Evolutionary conservation across 2,113 vertebrate species (phyloP).

Genomic region (Eubucco bourcierii): DNA sequence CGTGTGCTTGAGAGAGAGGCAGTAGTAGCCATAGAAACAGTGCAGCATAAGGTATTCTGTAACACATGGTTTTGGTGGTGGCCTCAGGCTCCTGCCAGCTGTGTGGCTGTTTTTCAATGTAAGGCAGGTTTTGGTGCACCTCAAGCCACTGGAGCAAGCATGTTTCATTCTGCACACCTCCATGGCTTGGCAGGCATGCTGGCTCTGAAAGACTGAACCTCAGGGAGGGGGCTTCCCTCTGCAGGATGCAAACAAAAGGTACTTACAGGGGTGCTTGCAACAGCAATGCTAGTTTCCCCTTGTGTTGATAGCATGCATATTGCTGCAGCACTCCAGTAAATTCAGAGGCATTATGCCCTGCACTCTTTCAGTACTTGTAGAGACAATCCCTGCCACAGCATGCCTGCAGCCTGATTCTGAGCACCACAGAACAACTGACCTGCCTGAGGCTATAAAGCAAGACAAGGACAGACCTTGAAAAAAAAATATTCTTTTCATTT

Average conservation of each 20-base stretch:
- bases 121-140: neutral
- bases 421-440: neutral
- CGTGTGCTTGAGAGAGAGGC: neutral
- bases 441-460: neutral
- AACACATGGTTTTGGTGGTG: neutral
- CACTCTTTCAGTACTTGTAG: neutral
- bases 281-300: neutral
- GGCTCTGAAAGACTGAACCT: neutral
- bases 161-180: neutral
- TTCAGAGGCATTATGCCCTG: neutral
- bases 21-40: constrained; percentile 61
- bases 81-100: neutral
- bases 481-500: neutral
- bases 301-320: neutral
- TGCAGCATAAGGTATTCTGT: neutral
- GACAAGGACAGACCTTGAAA: neutral
- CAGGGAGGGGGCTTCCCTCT: neutral
- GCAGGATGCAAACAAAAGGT: neutral
- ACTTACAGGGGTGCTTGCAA: neutral
- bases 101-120: neutral
- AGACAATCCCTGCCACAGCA: neutral
- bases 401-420: neutral
- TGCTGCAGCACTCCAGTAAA: neutral
- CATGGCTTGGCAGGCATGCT: rapidly evolving
- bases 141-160: neutral